Conservation (phyloP, 2,888 invertebrate species). For the Agrotis exclamationis region DNA sequence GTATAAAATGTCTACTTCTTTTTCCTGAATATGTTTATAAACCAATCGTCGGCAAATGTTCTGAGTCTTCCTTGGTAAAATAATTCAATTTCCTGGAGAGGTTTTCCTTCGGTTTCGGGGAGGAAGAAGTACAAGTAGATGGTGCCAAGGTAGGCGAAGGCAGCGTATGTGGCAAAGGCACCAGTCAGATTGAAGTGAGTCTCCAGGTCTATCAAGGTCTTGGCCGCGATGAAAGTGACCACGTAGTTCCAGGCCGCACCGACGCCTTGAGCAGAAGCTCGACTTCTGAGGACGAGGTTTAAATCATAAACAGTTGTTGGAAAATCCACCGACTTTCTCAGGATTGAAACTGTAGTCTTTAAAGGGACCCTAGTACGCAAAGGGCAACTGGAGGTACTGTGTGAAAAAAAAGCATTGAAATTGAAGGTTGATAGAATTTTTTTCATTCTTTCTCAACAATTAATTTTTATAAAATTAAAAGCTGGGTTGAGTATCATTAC, state of each 20-base stretch:
- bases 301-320: not conserved
- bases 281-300: constrained; percentile 80
- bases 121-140: constrained; percentile 88
- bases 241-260: constrained; percentile 90
- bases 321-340: not conserved
- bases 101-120: constrained; percentile 91
- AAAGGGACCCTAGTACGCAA: too few species aligned
- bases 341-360: too few species aligned
- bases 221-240: constrained; percentile 88
- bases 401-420: not conserved
- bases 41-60: constrained; percentile 85
- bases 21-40: constrained; percentile 81
- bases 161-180: constrained; percentile 87
- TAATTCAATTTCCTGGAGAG: constrained; percentile 88
- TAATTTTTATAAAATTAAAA: too few species aligned
- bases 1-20: constrained; percentile 66
- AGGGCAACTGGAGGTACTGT: not conserved
- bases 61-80: constrained; percentile 81
- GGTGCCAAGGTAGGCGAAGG: constrained; percentile 84
- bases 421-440: too few species aligned
- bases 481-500: too few species aligned
- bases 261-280: constrained; percentile 89
- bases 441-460: too few species aligned
- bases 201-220: constrained; percentile 89
- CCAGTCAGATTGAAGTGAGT: constrained; percentile 84